Evolutionary conservation across 2,888 invertebrate genomes (phyloP), one percentile per base, ranked within the genome.

Genomic region (Cecidostiba fungosa): DNA sequence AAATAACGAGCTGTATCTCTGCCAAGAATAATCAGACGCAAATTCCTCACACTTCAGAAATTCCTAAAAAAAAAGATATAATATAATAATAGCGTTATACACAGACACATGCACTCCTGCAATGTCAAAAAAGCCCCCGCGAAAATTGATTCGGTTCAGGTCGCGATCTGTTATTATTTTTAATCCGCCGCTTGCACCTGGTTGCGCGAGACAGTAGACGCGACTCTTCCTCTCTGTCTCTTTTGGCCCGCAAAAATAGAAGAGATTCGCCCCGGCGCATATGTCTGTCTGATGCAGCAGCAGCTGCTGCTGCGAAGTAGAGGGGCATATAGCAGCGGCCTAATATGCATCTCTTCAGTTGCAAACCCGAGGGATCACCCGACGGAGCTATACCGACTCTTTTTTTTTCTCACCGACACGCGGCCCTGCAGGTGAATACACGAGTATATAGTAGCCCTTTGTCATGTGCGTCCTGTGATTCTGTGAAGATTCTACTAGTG

Each of bases 101-200:
- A 3, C 4, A 10, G 4, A 50, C 6, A 4, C 14, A 66, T 26
- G 14, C 10, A 12, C 29, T 12, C 16, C 50, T 29, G 29, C 66
- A 3, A 12, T 23, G 12, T 19, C 39, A 43, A 19, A 16, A 50
- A 32, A 50, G 26, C 26, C 26, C 50, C 23, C 10, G n/a, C 59
- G 16, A 36, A 69, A 85, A 80, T 47, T 36, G 59, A 85, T 76
- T 77, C 62, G 29, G 62, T 59, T 72, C 74, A 81, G 76, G n/a
- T 72, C 69, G 32, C 66, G 77, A 85, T 85, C 69, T 47, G 66
- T 79, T 85, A 82, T 85, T 85, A 84, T 85, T 85, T 85, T 82
- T 85, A 82, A 85, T 78, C 82, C 43, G 32, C 54, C 32, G 47
- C 32, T 39, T 76, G 23, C 74, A 73, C 73, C 81, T 80, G 54